phyloP scores from a whole-genome alignment of 1,140 invertebrate genomes.

The Eueides isabella region DNA sequence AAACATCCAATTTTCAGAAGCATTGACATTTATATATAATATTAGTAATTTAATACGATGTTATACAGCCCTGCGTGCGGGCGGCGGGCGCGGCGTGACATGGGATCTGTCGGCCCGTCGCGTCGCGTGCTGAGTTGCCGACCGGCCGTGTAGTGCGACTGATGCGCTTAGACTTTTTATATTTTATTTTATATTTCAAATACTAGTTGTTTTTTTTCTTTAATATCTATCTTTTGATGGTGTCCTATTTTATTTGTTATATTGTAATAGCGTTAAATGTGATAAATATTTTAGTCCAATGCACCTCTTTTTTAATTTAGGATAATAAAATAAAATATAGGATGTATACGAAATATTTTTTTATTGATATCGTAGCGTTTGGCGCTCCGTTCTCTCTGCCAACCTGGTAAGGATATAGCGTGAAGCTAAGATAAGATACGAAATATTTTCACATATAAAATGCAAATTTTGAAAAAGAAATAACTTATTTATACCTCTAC shows the following conservation, averaged over 20 bases:
- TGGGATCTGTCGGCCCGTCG: constrained; percentile 57
- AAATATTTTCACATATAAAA: too few relatives aligned
- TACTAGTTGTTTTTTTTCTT: background rate
- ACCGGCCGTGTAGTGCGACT: constrained; percentile 43
- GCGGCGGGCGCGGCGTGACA: constrained; percentile 54
- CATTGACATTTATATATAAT: background rate
- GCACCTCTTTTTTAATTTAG: too few relatives aligned
- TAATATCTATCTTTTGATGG: background rate
- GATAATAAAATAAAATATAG: background rate
- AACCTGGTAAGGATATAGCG: too few relatives aligned
- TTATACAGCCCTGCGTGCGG: constrained; percentile 15
- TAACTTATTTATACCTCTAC: background rate
- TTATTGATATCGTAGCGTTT: too few relatives aligned
- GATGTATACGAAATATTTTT: background rate
- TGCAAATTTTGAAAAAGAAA: background rate
- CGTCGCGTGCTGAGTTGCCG: constrained; percentile 54
- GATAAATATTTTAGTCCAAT: background rate
- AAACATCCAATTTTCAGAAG: too few relatives aligned
- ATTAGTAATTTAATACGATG: constrained; percentile 3
- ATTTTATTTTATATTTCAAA: constrained; percentile 26
- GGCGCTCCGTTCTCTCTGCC: too few relatives aligned
- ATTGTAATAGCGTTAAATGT: background rate
- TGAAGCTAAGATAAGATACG: too few relatives aligned
- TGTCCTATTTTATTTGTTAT: background rate
- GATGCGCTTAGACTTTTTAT: constrained; percentile 44